These are phyloP conservation scores for Napeogenes inachia DNA, from an alignment of 2,888 invertebrate genomes.

Conservation along the genomic window DNA sequence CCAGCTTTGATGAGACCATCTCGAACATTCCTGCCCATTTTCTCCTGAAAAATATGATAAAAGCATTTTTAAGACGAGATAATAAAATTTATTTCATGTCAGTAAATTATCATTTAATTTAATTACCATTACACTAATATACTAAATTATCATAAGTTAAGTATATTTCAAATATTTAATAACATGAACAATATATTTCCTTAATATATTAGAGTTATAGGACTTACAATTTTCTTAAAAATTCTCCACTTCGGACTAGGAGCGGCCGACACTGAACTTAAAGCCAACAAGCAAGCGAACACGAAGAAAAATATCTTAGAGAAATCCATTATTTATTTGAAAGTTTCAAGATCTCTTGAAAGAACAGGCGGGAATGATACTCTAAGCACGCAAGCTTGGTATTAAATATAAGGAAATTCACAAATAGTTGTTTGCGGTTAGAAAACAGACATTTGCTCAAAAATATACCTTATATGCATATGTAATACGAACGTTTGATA, in stretches of 20 bases:
- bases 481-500: too few species aligned
- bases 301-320: slow-evolving; percentile 42
- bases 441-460: background rate
- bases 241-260: slow-evolving; percentile 48
- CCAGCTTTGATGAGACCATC: slow-evolving; percentile 49
- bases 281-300: slow-evolving; percentile 42
- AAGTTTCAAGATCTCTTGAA: background rate
- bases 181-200: too few species aligned
- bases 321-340: slow-evolving; percentile 41
- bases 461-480: slow-evolving; percentile 7
- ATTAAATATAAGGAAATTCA: slow-evolving; percentile 20
- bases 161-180: too few species aligned
- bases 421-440: slow-evolving; percentile 9
- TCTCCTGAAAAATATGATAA: slow-evolving; percentile 41
- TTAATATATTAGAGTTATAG: background rate
- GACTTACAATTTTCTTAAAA: slow-evolving; percentile 52
- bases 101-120: too few species aligned
- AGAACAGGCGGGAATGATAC: slow-evolving; percentile 12
- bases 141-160: too few species aligned
- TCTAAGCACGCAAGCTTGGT: slow-evolving; percentile 3
- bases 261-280: slow-evolving; percentile 39
- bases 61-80: background rate
- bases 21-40: slow-evolving; percentile 42
- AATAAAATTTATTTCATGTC: background rate
- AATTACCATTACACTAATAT: too few species aligned